phyloP scores from a whole-genome alignment of 2,797 vertebrate genomes.

The Decapterus maruadsi region DNA sequence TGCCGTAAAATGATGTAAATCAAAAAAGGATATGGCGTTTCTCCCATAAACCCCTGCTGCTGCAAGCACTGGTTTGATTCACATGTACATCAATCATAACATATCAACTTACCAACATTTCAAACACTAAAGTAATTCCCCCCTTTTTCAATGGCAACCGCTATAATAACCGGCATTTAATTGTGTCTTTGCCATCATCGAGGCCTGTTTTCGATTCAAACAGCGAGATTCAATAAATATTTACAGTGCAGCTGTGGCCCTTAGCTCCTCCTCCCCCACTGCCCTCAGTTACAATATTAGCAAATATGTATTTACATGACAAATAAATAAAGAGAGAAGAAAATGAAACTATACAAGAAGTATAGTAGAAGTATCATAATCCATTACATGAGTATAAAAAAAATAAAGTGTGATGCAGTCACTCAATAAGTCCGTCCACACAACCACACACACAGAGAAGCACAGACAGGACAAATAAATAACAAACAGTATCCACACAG shows the following conservation, averaged over 20 bases:
- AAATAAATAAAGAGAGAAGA: slow-evolving; percentile 81
- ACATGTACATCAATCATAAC: slow-evolving; percentile 51
- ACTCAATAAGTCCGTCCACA: slow-evolving; percentile 66
- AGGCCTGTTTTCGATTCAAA: slow-evolving; percentile 56
- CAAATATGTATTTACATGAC: slow-evolving; percentile 82
- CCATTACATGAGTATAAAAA: slow-evolving; percentile 78
- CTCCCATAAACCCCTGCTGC: slow-evolving; percentile 74
- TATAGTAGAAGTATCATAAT: slow-evolving; percentile 76
- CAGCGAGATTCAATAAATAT: slow-evolving; percentile 74
- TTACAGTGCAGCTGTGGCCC: slow-evolving; percentile 74
- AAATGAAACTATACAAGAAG: slow-evolving; percentile 77
- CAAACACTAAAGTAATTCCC: slow-evolving; percentile 45
- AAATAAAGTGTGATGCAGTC: slow-evolving; percentile 74
- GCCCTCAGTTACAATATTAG: slow-evolving; percentile 69
- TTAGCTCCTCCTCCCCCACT: slow-evolving; percentile 23
- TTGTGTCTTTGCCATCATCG: slow-evolving; percentile 59
- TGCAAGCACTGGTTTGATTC: slow-evolving; percentile 67
- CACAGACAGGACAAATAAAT: slow-evolving; percentile 85
- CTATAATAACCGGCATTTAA: slow-evolving; percentile 44
- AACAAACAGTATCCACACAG: slow-evolving; percentile 60
- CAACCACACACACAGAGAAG: slow-evolving; percentile 81
- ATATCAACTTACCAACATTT: slow-evolving; percentile 54
- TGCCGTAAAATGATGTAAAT: slow-evolving; percentile 77
- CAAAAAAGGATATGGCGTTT: slow-evolving; percentile 78
- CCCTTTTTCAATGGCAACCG: slow-evolving; percentile 48